phyloP scores from a whole-genome alignment of 2,888 invertebrate genomes.

The Metellina segmentata region DNA sequence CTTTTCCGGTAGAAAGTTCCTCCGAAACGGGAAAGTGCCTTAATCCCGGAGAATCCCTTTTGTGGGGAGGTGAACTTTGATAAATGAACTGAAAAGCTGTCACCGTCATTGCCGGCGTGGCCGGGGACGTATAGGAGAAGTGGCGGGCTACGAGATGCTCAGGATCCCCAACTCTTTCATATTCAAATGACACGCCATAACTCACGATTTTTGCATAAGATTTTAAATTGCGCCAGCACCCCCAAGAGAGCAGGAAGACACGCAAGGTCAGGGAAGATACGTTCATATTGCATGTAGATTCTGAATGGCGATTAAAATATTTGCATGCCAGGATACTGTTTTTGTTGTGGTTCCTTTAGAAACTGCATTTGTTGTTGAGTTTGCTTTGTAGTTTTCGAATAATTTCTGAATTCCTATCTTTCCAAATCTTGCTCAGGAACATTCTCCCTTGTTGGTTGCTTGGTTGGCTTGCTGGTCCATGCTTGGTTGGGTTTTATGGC shows the following conservation, averaged over 20 bases:
- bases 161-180: constrained; percentile 49
- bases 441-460: no score
- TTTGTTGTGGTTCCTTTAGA: background rate
- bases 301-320: constrained; percentile 17
- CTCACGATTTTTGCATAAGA: constrained; percentile 37
- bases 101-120: constrained; percentile 38
- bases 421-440: no score
- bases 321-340: background rate
- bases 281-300: constrained; percentile 22
- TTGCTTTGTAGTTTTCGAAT: no score
- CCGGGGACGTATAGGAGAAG: no score
- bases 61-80: constrained; percentile 65
- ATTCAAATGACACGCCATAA: constrained; percentile 65
- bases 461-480: no score
- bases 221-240: background rate
- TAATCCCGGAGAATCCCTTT: constrained; percentile 48
- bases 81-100: constrained; percentile 68
- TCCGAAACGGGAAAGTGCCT: constrained; percentile 1
- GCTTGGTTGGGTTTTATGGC: no score
- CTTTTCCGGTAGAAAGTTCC: background rate
- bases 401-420: no score
- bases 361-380: no score
- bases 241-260: background rate
- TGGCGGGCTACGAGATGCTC: no score
- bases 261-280: constrained; percentile 6